Conservation (phyloP, 23 tunicate species). For the Styela clava region DNA sequence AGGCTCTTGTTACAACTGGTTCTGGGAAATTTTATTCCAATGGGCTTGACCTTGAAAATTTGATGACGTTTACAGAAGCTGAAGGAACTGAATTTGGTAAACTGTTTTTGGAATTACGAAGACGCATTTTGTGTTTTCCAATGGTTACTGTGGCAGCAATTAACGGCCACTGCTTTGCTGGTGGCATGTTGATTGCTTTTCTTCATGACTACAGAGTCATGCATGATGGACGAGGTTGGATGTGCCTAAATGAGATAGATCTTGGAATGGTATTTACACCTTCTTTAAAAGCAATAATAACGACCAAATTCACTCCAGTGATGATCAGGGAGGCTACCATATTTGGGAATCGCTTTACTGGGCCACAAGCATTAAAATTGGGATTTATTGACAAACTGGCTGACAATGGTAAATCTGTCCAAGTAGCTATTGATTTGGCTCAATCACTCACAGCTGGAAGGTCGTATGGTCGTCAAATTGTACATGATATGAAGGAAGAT, state of each 20-base stretch:
- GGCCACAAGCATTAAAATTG: constrained; percentile 20
- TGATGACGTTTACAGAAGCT: neutral
- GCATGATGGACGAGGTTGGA: constrained; percentile 33
- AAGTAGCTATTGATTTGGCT: constrained; percentile 10
- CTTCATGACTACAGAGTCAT: constrained; percentile 29
- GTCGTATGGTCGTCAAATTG: neutral
- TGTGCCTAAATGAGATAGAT: constrained; percentile 28
- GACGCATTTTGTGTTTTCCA: constrained; percentile 19
- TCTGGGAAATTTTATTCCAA: constrained; percentile 29
- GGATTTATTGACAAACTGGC: constrained; percentile 34
- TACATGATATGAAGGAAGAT: constrained; percentile 1
- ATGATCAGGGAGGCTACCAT: neutral
- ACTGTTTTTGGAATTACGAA: neutral
- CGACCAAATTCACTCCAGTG: neutral
- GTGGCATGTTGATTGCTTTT: constrained; percentile 19
- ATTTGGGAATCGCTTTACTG: constrained; percentile 25
- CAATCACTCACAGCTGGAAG: neutral
- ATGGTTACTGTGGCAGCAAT: constrained; percentile 33
- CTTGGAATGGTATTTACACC: constrained; percentile 4
- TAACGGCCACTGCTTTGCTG: constrained; percentile 36
- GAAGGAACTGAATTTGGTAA: neutral
- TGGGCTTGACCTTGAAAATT: constrained; percentile 20
- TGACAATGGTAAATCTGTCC: neutral
- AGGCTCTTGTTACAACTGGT: constrained; percentile 25
- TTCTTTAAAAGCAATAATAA: neutral